phyloP scores from a whole-genome alignment of 2,888 invertebrate species.

The Biston stratarius region DNA sequence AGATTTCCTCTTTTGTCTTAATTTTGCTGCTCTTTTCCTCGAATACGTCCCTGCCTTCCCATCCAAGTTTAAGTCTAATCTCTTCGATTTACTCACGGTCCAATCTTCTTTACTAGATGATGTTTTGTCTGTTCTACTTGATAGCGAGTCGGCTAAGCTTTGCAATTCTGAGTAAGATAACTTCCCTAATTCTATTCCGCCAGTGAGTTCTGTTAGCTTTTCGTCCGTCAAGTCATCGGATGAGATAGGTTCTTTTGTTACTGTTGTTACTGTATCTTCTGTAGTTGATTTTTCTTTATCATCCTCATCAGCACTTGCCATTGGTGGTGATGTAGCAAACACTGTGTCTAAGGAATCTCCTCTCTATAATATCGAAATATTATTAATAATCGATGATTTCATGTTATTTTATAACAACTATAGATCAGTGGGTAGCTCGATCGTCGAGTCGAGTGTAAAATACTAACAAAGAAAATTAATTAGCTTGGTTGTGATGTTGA shows the following conservation, averaged over 20 bases:
- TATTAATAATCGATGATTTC: too few relatives aligned
- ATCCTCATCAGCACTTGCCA: constrained; percentile 69
- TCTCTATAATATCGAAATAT: constrained; percentile 75
- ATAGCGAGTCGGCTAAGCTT: constrained; percentile 76
- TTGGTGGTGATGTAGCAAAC: constrained; percentile 88
- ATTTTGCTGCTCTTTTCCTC: constrained; percentile 77
- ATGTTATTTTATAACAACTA: neutral
- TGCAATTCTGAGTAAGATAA: constrained; percentile 78
- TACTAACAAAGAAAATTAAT: too few relatives aligned
- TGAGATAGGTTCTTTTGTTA: constrained; percentile 48
- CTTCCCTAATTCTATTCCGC: constrained; percentile 76
- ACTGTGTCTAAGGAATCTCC: constrained; percentile 90
- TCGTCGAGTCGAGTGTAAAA: too few relatives aligned
- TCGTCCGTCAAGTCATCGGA: constrained; percentile 72
- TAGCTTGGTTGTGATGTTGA: too few relatives aligned
- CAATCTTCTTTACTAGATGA: constrained; percentile 81
- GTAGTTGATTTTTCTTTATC: constrained; percentile 54
- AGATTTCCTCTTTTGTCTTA: constrained; percentile 86
- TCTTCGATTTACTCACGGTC: constrained; percentile 76
- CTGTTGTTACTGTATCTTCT: constrained; percentile 36
- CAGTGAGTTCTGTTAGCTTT: constrained; percentile 73
- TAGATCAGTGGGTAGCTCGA: neutral
- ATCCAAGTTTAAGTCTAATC: constrained; percentile 77
- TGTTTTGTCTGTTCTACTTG: constrained; percentile 72
- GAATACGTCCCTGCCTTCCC: constrained; percentile 83